Evolutionary conservation across 1,140 invertebrate species (phyloP), one percentile per base, ranked within the genome.

Genomic region (Colletes latitarsis): DNA sequence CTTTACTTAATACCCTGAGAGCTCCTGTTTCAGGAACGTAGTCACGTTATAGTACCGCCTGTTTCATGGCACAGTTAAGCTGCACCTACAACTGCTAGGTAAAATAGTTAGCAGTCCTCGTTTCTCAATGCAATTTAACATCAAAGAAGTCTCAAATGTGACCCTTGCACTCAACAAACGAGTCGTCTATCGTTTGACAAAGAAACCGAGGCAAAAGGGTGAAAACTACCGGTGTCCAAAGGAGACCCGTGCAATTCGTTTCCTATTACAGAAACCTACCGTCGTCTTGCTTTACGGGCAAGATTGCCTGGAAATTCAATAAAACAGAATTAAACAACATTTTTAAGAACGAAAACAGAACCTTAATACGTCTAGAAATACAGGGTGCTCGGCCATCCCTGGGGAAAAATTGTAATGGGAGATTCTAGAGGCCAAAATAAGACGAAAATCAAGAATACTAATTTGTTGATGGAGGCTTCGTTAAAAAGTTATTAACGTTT

Each of bases 51-150:
- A 53, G 55, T 17, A 41, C 21, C 14, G 64, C 9, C 10, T 30
- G 49, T 49, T 46, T 15, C 17, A 30, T 64, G 41, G n/a, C 43
- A 74, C 64, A 81, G 74, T 81, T 81, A 73, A 82, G 46, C 60
- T 72, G 39, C 63, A 15, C 39, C 70, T 72, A 17, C 21, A 53
- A 68, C n/a, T 53, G 15, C 17, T 21, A 53, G 55, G 49, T 72
- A 72, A 78, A 71, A 82, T 43, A 60, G 60, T 74, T 81, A 63
- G 49, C 77, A 69, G 68, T 30, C 63, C 69, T 63, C 67, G 70
- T 81, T 82, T 68, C 55, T 53, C 70, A 43, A n/a, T 69, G 81
- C 81, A 80, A 82, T 81, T 82, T 63, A 49, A 81, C 77, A 70
- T 82, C 81, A 82, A 82, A 74, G 81, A 74, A 81, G n/a, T 69